Base-by-base conservation (phyloP, 2,113 vertebrate species). In the Pyxicephalus adspersus region DNA sequence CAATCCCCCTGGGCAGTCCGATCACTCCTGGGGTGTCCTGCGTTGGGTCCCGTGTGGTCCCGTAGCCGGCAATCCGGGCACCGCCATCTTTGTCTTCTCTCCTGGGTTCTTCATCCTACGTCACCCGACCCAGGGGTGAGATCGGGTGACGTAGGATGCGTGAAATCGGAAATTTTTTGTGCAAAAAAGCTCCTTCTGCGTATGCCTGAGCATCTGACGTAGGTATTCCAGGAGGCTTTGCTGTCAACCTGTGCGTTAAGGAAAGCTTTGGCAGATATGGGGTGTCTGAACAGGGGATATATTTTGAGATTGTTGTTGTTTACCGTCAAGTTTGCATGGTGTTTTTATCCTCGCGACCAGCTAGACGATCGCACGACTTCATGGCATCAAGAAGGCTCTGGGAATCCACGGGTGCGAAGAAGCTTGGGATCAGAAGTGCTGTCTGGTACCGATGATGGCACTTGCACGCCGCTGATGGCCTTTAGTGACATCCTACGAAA, bases 401-500 rank as follows among this genome's bases (percentile, higher is more conserved):
- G 54, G 31, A 80, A 88, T 85, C 83, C 85, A 83, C 87, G 88
- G n/a, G 57, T 79, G 34, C 61, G 84, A 28, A 58, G 63, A 85
- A 78, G 70, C 86, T 84, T 87, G 87, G 82, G 77, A 85, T 86
- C 84, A 84, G 82, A 66, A 84, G 28, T 76, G 87, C 23, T 4
- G 31, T 31, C 20, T 26, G 3, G 88, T 84, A 34, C 28, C 28
- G 67, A 18, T 60, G 86, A 79, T 18, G 88, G 89, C 70, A 89
- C 84, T 75, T 96, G 95, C 83, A 68, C 85, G 54, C 85, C 84
- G 29, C 84, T 90, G 3, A 83, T 84, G 38, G 94, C 89, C 81
- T 91, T 86, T 66, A 86, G 87, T 0, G 81, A 80, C 83, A 90
- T 88, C 87, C 94, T 97, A 72, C 71, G 58, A 9, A 92, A 87